Evolutionary conservation across 2,888 invertebrate genomes (phyloP).

Genomic region (Drosophila pseudotalamancana): DNA sequence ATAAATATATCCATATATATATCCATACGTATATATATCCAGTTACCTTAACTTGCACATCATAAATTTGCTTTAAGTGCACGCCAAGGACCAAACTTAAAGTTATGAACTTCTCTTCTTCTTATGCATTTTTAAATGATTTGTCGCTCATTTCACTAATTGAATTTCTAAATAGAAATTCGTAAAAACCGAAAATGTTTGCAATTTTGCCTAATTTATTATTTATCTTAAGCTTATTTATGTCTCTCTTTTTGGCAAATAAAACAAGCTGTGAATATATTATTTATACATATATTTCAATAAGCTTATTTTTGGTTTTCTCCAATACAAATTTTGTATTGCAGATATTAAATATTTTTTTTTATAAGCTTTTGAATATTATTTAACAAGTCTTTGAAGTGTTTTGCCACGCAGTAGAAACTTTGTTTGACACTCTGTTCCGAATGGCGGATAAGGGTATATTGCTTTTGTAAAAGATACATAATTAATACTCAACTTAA

Average conservation of each 20-base stretch:
- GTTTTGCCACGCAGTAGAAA: no score
- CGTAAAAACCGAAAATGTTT: background rate
- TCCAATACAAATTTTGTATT: no score
- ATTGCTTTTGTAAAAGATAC: no score
- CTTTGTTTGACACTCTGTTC: no score
- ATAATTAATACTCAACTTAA: no score
- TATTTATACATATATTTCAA: background rate
- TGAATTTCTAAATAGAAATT: conserved; percentile 8
- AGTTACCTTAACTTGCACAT: conserved; percentile 39
- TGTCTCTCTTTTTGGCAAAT: background rate
- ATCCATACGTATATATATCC: background rate
- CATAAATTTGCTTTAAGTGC: conserved; percentile 51
- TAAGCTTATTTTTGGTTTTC: no score
- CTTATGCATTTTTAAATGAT: conserved; percentile 46
- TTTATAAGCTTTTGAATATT: no score
- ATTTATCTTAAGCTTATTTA: conserved; percentile 1
- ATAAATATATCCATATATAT: conserved; percentile 6
- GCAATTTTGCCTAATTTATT: conserved; percentile 7
- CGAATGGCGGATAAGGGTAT: no score
- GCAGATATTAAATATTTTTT: no score
- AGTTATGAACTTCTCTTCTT: conserved; percentile 27
- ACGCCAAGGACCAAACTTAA: conserved; percentile 37
- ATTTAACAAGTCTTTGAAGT: no score
- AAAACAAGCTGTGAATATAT: background rate
- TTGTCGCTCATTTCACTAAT: conserved; percentile 42